These are phyloP conservation scores for Plutella xylostella DNA, from an alignment of 2,888 invertebrate species.

Conservation along the genomic window DNA sequence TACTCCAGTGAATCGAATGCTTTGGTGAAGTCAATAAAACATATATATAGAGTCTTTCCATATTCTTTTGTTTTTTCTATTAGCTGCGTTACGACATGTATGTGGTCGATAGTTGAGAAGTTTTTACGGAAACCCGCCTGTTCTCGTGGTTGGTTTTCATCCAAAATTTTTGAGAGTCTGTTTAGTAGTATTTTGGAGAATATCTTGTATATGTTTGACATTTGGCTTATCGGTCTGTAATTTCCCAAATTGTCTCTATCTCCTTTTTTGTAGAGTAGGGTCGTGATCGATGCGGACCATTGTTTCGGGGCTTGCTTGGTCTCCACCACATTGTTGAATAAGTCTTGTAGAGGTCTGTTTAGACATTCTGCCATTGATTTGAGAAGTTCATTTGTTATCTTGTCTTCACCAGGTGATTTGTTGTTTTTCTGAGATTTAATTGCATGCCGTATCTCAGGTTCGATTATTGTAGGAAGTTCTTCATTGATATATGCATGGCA, in stretches of 20 bases:
- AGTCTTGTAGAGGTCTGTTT: not conserved
- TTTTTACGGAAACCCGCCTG: too few relatives aligned
- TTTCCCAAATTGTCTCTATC: too few relatives aligned
- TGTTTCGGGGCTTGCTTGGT: not conserved
- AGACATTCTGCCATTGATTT: not conserved
- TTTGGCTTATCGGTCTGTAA: too few relatives aligned
- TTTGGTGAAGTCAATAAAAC: conserved; percentile 9
- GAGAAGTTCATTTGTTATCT: not conserved
- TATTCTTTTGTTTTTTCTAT: conserved; percentile 12
- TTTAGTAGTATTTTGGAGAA: too few relatives aligned
- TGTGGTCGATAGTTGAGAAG: conserved; percentile 8
- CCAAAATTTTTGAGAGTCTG: too few relatives aligned
- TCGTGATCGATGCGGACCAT: too few relatives aligned
- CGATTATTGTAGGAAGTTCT: not conserved
- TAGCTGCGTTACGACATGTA: conserved; percentile 7
- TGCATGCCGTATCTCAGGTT: not conserved
- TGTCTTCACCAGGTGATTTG: conserved; percentile 1
- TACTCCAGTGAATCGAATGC: conserved; percentile 10
- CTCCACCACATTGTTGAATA: not conserved
- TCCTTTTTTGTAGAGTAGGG: too few relatives aligned
- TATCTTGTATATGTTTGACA: too few relatives aligned
- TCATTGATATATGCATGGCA: too few relatives aligned
- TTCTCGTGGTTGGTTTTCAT: too few relatives aligned
- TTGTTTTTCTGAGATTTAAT: not conserved
- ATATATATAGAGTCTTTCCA: too few relatives aligned